Evolutionary conservation across 2,888 invertebrate species (phyloP), one percentile per base, ranked within the genome.

Genomic region (Latrodectus elegans): DNA sequence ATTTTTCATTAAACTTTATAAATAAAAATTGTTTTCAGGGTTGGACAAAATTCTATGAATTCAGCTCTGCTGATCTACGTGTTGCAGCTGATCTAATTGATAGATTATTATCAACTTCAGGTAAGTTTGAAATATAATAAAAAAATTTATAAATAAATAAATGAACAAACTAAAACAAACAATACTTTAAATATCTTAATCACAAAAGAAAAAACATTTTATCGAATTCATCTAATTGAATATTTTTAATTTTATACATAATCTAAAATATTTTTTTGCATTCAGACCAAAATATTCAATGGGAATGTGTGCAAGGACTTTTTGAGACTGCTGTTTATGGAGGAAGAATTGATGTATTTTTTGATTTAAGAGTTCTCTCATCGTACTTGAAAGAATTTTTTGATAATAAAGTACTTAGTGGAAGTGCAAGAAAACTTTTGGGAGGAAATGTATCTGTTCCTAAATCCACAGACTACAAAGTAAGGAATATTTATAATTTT

Each of bases 31-130:
- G n/a, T 52, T 51, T 87, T 78, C 90, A 97, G 94, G 96, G 97
- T 0, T 97, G 97, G 97, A 95, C 95, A 0, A 96, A 95, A 91
- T 95, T 95, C 91, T 97, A 98, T 92, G 97, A 97, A 91, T 97
- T 97, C 92, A 95, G 95, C 78, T 95, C 95, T 90, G 94, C 95
- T 0, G 97, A 97, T 92, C 93, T 97, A 1, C 94, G 95, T 77
- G 95, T 96, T 8, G 96, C 95, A 0, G 93, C 95, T 65, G 95
- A 95, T 89, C 93, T 95, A 68, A 93, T 94, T 78, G 94, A 94
- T 89, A 17, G 12, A 53, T n/a, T 15, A 9, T 53, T 74, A 8
- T 26, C 26, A n/a, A 12, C 49, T 3, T 15, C 60, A 60, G n/a
- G 60, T 60, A 60, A 60, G n/a, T 38, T 38, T 38, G 38, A 38